Percentiles rank a stretch among this genome's conserved stretches.
These are phyloP conservation scores for Leucophenga maculata DNA, from an alignment of 2,888 invertebrate genomes.

Conservation along the genomic window DNA sequence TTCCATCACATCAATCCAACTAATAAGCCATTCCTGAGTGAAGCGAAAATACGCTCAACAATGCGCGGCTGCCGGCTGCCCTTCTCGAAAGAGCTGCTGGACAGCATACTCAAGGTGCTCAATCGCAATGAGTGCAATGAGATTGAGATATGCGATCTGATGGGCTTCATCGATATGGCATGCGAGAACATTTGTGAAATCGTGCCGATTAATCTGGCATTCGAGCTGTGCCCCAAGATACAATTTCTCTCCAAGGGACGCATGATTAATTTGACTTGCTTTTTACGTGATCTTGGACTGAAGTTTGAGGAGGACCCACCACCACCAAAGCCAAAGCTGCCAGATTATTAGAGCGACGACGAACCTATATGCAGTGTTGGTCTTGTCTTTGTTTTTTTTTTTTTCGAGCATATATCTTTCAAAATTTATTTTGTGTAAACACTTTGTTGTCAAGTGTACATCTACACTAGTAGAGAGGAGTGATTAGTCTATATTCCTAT, in stretches of 20 bases:
- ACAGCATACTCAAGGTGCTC: constrained; percentile 77
- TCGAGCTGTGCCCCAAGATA: constrained; percentile 69
- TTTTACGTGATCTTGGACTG: constrained; percentile 63
- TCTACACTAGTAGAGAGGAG: too few relatives aligned
- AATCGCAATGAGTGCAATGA: constrained; percentile 78
- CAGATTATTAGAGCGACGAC: too few relatives aligned
- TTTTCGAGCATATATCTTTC: too few relatives aligned
- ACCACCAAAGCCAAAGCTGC: too few relatives aligned
- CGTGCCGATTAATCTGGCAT: constrained; percentile 65
- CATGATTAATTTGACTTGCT: constrained; percentile 66
- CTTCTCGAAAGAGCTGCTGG: constrained; percentile 78
- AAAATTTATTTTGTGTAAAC: too few relatives aligned
- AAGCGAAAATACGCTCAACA: constrained; percentile 77
- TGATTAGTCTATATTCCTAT: too few relatives aligned
- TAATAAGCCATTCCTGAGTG: constrained; percentile 76
- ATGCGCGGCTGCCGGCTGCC: constrained; percentile 82
- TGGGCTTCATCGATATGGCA: constrained; percentile 81
- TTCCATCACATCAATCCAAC: constrained; percentile 75
- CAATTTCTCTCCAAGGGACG: constrained; percentile 67
- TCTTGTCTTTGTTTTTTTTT: too few relatives aligned
- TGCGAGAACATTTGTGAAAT: constrained; percentile 68
- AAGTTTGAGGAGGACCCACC: not conserved
- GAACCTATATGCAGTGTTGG: too few relatives aligned
- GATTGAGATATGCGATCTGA: constrained; percentile 79
- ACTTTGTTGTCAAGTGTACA: too few relatives aligned